These are phyloP conservation scores for Eretmocerus hayati DNA, from an alignment of 2,888 invertebrate genomes.

Conservation along the genomic window DNA sequence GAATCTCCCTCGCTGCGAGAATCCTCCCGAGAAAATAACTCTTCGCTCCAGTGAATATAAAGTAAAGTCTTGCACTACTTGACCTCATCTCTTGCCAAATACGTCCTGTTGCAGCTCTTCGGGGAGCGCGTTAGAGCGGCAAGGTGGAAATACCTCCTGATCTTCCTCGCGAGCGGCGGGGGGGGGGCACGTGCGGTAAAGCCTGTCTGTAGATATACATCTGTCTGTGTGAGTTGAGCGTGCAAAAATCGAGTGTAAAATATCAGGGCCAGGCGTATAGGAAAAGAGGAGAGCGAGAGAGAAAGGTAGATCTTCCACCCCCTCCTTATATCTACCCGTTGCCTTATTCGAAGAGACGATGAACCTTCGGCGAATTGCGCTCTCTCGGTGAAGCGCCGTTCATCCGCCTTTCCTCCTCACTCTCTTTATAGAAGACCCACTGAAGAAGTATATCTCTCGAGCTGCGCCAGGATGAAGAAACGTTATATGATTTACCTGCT, in stretches of 20 bases:
- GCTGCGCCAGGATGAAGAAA: slow-evolving; percentile 8
- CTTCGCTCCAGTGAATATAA: too few relatives aligned
- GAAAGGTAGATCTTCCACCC: slow-evolving; percentile 2
- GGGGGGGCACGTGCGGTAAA: background rate
- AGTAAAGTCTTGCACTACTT: too few relatives aligned
- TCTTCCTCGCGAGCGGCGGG: background rate
- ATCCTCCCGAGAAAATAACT: too few relatives aligned
- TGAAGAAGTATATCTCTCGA: background rate
- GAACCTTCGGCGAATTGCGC: slow-evolving; percentile 6
- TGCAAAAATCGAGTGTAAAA: slow-evolving; percentile 13
- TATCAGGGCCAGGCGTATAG: slow-evolving; percentile 9
- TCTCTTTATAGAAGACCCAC: background rate
- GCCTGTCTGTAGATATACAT: background rate
- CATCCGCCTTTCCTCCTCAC: background rate
- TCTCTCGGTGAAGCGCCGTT: background rate
- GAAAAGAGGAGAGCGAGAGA: slow-evolving; percentile 1
- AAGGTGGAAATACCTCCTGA: background rate
- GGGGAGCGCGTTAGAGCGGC: too few relatives aligned
- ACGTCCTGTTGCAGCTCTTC: too few relatives aligned
- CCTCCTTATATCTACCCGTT: slow-evolving; percentile 12
- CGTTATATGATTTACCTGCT: slow-evolving; percentile 7
- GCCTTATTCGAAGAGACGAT: too few relatives aligned
- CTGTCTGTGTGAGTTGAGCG: background rate
- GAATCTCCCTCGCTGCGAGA: too few relatives aligned
- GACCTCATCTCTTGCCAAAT: too few relatives aligned